Conservation (phyloP, 2,888 invertebrate species). For the Pristionchus maxplancki region DNA sequence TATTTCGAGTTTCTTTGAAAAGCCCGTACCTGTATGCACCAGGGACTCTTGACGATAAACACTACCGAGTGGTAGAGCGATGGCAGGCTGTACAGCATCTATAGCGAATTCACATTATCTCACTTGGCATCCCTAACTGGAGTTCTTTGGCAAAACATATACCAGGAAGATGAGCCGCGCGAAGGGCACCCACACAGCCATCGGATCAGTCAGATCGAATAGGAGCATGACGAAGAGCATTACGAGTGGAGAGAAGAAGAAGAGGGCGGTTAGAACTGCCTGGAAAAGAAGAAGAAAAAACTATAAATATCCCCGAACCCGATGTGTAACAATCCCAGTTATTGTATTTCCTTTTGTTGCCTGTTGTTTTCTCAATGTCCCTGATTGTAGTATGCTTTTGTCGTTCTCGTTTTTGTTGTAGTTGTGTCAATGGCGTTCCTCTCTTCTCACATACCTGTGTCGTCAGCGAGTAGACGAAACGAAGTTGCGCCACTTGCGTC, state of each 20-base stretch:
- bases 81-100: neutral
- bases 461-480: slow-evolving; percentile 16
- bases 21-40: neutral
- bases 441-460: too few species aligned
- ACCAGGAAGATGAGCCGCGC: neutral
- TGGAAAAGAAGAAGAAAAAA: too few species aligned
- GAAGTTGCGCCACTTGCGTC: neutral
- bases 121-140: too few species aligned
- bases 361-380: too few species aligned
- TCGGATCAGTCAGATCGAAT: neutral
- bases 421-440: too few species aligned
- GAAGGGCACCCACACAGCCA: neutral
- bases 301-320: too few species aligned
- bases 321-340: too few species aligned
- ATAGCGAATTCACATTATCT: neutral
- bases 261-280: neutral
- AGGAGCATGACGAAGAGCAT: neutral
- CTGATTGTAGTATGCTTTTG: too few species aligned
- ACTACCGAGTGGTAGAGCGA: neutral
- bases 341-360: too few species aligned
- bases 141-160: too few species aligned
- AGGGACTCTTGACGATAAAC: neutral
- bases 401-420: too few species aligned
- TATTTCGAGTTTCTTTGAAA: neutral
- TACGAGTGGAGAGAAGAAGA: neutral